These are phyloP conservation scores for Drosophila bocqueti DNA, from an alignment of 1,140 invertebrate genomes.

Conservation along the genomic window DNA sequence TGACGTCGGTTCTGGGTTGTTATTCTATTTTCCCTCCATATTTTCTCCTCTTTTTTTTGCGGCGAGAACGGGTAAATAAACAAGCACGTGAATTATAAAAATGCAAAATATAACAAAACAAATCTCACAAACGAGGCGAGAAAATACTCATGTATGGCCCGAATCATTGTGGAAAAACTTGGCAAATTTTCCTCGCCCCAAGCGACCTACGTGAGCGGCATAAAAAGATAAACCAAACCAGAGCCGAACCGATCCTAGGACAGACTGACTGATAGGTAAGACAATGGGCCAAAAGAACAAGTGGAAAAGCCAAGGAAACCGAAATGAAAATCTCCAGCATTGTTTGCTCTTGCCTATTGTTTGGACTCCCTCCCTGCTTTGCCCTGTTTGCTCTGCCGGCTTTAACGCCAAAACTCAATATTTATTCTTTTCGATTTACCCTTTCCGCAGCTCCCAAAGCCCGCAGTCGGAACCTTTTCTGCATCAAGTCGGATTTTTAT, in stretches of 20 bases:
- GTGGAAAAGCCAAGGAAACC: slow-evolving; percentile 46
- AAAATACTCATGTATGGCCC: slow-evolving; percentile 46
- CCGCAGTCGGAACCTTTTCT: slow-evolving; percentile 32
- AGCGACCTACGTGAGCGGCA: slow-evolving; percentile 69
- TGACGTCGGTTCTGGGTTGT: slow-evolving; percentile 25
- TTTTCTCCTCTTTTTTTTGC: slow-evolving; percentile 4
- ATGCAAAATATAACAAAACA: slow-evolving; percentile 59
- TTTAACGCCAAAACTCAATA: slow-evolving; percentile 77
- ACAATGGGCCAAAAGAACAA: slow-evolving; percentile 50
- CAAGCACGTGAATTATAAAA: slow-evolving; percentile 73
- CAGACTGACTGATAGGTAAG: slow-evolving; percentile 55
- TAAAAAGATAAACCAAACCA: slow-evolving; percentile 46
- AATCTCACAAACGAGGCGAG: slow-evolving; percentile 47
- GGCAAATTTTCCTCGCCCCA: slow-evolving; percentile 69
- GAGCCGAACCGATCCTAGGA: slow-evolving; percentile 26
- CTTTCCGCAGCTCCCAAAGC: slow-evolving; percentile 3
- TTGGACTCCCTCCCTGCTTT: slow-evolving; percentile 14
- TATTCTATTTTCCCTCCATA: slow-evolving; percentile 7
- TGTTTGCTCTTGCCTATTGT: slow-evolving; percentile 67
- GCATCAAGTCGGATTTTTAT: slow-evolving; percentile 75
- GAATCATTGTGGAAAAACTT: slow-evolving; percentile 78
- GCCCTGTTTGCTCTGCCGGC: slow-evolving; percentile 59
- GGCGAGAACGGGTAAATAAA: slow-evolving; percentile 53
- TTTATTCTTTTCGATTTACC: slow-evolving; percentile 76
- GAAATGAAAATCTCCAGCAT: slow-evolving; percentile 58